Percentiles rank a stretch among this genome's conserved stretches.
Evolutionary conservation across 2,888 invertebrate genomes (phyloP).

Genomic region (Punctoribates punctum): DNA sequence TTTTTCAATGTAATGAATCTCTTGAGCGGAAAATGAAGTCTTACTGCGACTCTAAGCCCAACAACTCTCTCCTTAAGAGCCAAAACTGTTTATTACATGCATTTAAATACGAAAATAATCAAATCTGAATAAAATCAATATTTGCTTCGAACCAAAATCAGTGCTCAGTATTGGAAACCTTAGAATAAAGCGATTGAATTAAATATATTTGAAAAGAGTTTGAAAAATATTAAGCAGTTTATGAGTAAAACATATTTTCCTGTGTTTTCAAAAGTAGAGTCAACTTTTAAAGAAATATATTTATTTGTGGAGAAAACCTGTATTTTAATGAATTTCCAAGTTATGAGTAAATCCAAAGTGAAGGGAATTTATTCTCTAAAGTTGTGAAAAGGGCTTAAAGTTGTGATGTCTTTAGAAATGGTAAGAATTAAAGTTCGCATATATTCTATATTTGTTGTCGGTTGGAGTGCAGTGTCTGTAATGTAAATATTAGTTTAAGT

Average conservation of each 20-base stretch:
- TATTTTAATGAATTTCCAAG: background rate
- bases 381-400: slow-evolving; percentile 5
- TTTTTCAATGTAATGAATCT: slow-evolving; percentile 29
- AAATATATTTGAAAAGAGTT: no score
- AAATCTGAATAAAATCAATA: slow-evolving; percentile 8
- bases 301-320: no score
- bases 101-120: slow-evolving; percentile 27
- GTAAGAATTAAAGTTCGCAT: slow-evolving; percentile 21
- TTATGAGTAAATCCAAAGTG: background rate
- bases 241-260: no score
- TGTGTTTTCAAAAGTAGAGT: no score
- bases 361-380: background rate
- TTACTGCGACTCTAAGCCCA: background rate
- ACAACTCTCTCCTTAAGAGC: background rate
- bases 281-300: no score
- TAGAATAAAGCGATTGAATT: no score
- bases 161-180: no score
- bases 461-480: background rate
- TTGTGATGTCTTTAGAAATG: background rate
- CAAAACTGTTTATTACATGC: slow-evolving; percentile 2
- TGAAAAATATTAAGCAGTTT: no score
- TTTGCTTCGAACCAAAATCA: no score
- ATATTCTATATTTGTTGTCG: background rate
- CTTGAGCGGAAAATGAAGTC: background rate
- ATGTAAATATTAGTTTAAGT: slow-evolving; percentile 34